phyloP scores from a whole-genome alignment of 64 coral and sea anemone species.

The Dendrophyllia cribrosa region DNA sequence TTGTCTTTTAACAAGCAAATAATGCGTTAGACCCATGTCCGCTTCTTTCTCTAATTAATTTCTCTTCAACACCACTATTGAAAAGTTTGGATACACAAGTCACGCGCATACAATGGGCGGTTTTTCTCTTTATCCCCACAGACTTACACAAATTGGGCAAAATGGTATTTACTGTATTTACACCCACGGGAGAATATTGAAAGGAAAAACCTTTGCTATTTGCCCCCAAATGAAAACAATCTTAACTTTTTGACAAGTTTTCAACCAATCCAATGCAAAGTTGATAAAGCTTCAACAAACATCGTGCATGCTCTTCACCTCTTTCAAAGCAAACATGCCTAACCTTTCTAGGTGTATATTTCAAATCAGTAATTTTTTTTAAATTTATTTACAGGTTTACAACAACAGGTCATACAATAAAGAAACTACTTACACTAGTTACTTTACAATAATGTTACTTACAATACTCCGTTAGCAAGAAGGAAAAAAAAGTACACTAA shows the following conservation, averaged over 20 bases:
- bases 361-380: too few species aligned
- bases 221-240: slow-evolving; percentile 30
- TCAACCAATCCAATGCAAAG: slow-evolving; percentile 63
- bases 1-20: too few species aligned
- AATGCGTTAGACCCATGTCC: too few species aligned
- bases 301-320: slow-evolving; percentile 56
- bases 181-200: slow-evolving; percentile 9
- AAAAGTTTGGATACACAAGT: slow-evolving; percentile 40
- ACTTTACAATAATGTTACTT: too few species aligned
- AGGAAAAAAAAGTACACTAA: too few species aligned
- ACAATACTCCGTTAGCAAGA: too few species aligned
- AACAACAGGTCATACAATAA: too few species aligned
- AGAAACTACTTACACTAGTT: too few species aligned
- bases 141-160: slow-evolving; percentile 3
- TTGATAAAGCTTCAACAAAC: slow-evolving; percentile 65
- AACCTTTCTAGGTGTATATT: too few species aligned
- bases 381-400: too few species aligned
- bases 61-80: slow-evolving; percentile 34
- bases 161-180: too few species aligned
- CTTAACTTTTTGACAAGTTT: background rate
- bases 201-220: background rate
- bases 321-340: slow-evolving; percentile 62
- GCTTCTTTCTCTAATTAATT: too few species aligned
- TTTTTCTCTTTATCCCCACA: slow-evolving; percentile 22
- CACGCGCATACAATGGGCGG: slow-evolving; percentile 39